phyloP scores from a whole-genome alignment of 2,797 vertebrate species.

The Siniperca obscura region DNA sequence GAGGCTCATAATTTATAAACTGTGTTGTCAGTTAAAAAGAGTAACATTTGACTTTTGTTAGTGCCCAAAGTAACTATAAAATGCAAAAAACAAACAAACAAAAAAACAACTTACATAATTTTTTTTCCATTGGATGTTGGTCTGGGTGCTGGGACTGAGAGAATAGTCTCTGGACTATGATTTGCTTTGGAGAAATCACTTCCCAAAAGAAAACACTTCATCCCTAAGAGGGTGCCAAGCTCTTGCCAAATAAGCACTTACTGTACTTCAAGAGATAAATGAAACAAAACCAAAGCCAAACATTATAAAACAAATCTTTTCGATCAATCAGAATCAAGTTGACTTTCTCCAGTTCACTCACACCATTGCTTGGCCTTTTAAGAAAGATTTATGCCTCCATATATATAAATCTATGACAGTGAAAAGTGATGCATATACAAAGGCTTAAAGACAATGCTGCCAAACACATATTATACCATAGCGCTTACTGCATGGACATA shows the following conservation, averaged over 20 bases:
- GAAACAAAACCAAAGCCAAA: constrained; percentile 70
- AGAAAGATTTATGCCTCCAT: constrained; percentile 50
- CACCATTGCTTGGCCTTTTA: constrained; percentile 38
- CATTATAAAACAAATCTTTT: constrained; percentile 70
- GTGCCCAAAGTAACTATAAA: not conserved
- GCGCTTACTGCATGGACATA: constrained; percentile 8
- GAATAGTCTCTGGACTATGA: constrained; percentile 45
- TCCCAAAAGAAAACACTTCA: constrained; percentile 69
- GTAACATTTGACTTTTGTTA: not conserved
- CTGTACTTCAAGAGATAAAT: constrained; percentile 73
- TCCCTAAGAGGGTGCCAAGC: constrained; percentile 63
- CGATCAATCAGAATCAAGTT: constrained; percentile 69
- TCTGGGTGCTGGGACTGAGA: constrained; percentile 12
- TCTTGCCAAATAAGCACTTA: constrained; percentile 84
- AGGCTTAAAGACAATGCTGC: constrained; percentile 22
- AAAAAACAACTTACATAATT: not conserved
- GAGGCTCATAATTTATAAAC: not conserved
- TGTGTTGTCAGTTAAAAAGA: not conserved
- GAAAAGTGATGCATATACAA: constrained; percentile 45
- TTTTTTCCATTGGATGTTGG: constrained; percentile 32
- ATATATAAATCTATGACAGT: constrained; percentile 47
- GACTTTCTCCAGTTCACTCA: constrained; percentile 61
- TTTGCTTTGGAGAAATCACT: constrained; percentile 67
- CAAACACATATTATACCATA: not conserved
- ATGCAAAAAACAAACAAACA: not conserved